Base-by-base conservation (phyloP, 2,113 vertebrate species). In the Dipodomys ordii region DNA sequence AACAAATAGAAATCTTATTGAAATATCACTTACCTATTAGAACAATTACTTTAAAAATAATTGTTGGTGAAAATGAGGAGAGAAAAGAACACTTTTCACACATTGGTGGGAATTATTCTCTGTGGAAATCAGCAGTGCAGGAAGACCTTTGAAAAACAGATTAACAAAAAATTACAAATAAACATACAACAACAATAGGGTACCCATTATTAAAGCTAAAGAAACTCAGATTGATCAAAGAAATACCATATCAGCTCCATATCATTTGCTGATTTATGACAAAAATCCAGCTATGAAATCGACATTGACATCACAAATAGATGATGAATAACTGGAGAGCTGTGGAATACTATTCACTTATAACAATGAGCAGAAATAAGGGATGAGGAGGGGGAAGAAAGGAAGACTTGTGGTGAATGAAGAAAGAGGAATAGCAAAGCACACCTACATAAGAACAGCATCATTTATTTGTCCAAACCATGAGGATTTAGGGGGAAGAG, bases 401-500 rank as follows among this genome's bases (percentile, higher is more conserved):
- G 2, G 28, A 23, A 35, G 22, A 35, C 28, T 27, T 32, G 57
- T 15, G 27, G 67, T 85, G 46, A 71, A 13, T 18, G 22, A 20
- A 20, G 30, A n/a, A 28, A 57, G 20, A 4, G 2, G 32, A 49
- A 15, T 1, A 72, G 46, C 22, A 57, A 5, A 62, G 39, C 22
- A 16, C 7, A n/a, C 3, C 13, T 6, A 25, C 28, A 1, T 4
- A 64, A 46, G 72, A 72, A 62, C n/a, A 74, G 27, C 10, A 10
- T n/a, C 32, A 25, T 22, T 65, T 13, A 28, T 2, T 27, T 1
- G 0, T 19, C 22, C 20, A 49, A 39, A 7, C 44, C 4, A 1
- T 0, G 1, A 25, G 11, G 10, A 0, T 5, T 32, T 13, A 27
- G 20, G 30, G n/a, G 20, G 25, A 9, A 72, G 53, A 16, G 6